Evolutionary conservation across 2,888 invertebrate species (phyloP).

Genomic region (Shargacucullia verbasci): DNA sequence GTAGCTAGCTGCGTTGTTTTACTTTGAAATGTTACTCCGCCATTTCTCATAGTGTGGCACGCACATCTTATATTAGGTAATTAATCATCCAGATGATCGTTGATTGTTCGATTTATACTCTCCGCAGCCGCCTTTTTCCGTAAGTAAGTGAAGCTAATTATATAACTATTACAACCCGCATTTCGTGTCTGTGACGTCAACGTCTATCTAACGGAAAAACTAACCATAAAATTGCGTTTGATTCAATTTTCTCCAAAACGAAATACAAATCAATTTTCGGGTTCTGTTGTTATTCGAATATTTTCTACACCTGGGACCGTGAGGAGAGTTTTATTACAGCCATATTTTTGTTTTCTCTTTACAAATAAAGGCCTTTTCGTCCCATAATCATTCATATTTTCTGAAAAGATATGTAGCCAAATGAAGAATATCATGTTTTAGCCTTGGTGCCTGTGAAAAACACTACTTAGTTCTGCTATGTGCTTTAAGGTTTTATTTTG

Average conservation of each 20-base stretch:
- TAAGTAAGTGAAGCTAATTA: no score
- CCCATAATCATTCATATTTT: conserved; percentile 24
- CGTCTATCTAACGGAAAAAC: conserved; percentile 26
- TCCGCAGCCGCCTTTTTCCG: not conserved
- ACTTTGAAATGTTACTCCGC: conserved; percentile 8
- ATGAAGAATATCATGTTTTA: conserved; percentile 7
- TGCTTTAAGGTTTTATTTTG: conserved; percentile 8
- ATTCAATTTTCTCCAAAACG: conserved; percentile 45
- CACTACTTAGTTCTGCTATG: conserved; percentile 1
- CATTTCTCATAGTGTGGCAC: conserved; percentile 37
- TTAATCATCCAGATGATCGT: conserved; percentile 30
- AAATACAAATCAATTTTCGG: conserved; percentile 46
- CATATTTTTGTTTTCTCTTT: conserved; percentile 44
- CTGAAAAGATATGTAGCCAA: conserved; percentile 7
- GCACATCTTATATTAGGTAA: conserved; percentile 38
- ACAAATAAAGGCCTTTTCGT: conserved; percentile 30
- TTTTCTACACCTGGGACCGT: conserved; percentile 50
- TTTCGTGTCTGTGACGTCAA: conserved; percentile 4
- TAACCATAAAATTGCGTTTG: conserved; percentile 41
- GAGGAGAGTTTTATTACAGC: conserved; percentile 48
- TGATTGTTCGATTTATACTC: conserved; percentile 23
- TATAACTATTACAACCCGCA: not conserved
- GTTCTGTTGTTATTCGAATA: conserved; percentile 40
- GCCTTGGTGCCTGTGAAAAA: conserved; percentile 5
- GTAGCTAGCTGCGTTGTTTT: conserved; percentile 17